Conservation (phyloP, 2,797 vertebrate species). For the Poecilia velifera region DNA sequence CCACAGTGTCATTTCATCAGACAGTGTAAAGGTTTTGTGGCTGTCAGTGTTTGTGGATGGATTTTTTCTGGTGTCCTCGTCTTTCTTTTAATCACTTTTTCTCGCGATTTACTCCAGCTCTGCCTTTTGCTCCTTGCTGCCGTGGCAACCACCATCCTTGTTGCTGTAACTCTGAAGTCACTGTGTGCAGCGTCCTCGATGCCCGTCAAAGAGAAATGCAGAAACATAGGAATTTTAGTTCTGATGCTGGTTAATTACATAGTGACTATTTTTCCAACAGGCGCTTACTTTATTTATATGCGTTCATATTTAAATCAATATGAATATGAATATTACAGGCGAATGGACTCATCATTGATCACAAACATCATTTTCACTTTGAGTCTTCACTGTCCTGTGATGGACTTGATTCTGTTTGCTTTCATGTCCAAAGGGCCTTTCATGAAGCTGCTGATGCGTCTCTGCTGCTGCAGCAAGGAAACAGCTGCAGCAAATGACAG, state of each 20-base stretch:
- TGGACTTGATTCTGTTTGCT: background rate
- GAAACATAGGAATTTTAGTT: constrained; percentile 5
- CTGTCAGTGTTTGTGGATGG: background rate
- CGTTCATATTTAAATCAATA: rapidly evolving
- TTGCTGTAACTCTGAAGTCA: background rate
- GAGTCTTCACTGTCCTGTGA: background rate
- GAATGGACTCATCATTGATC: rapidly evolving
- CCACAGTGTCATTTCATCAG: constrained; percentile 11
- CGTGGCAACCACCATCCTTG: background rate
- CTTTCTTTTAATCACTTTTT: background rate
- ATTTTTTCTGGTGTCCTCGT: background rate
- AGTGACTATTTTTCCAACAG: background rate
- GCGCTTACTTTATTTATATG: rapidly evolving
- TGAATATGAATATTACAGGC: rapidly evolving
- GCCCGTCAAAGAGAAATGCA: constrained; percentile 6
- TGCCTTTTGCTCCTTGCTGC: background rate
- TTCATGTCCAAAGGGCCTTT: background rate
- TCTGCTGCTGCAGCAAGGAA: constrained; percentile 6
- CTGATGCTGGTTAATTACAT: constrained; percentile 11
- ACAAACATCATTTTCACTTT: rapidly evolving
- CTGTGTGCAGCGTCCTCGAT: constrained; percentile 1
- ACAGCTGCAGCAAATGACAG: background rate
- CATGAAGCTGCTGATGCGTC: background rate
- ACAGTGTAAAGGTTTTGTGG: constrained; percentile 3
- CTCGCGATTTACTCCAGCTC: rapidly evolving